phyloP scores from a whole-genome alignment of 2,797 vertebrate genomes.

The Hypotaenidia philippensis region DNA sequence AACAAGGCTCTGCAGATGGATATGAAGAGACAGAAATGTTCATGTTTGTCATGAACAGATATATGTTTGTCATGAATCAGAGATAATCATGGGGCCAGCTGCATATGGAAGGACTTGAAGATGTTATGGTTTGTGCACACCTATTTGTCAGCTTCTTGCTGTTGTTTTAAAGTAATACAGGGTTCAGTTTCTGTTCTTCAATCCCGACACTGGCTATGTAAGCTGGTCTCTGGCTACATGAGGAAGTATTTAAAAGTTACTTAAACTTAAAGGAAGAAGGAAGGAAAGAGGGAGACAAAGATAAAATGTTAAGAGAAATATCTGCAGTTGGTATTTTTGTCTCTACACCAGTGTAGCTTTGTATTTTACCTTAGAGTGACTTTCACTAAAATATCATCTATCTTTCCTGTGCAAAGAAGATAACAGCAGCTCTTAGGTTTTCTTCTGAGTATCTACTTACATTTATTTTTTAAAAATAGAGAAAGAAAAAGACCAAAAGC shows the following conservation, averaged over 20 bases:
- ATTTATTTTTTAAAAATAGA: not conserved
- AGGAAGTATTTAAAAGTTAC: not conserved
- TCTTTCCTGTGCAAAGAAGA: not conserved
- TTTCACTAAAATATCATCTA: not conserved
- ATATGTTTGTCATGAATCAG: not conserved
- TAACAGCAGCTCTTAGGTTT: not conserved
- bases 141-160: not conserved
- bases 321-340: not conserved
- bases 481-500: not conserved
- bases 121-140: not conserved
- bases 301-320: not conserved
- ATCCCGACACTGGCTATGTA: not conserved
- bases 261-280: not conserved
- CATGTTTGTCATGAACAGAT: not conserved
- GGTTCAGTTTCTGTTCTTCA: not conserved
- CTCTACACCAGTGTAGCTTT: not conserved
- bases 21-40: not conserved
- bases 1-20: not conserved
- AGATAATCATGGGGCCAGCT: not conserved
- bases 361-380: not conserved
- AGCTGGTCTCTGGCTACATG: not conserved
- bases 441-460: not conserved
- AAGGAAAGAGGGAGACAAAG: rapidly evolving
- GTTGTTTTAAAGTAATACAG: not conserved
- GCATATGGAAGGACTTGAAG: not conserved